Conservation (phyloP, 64 coral and sea anemone species). For the Montipora sp. region DNA sequence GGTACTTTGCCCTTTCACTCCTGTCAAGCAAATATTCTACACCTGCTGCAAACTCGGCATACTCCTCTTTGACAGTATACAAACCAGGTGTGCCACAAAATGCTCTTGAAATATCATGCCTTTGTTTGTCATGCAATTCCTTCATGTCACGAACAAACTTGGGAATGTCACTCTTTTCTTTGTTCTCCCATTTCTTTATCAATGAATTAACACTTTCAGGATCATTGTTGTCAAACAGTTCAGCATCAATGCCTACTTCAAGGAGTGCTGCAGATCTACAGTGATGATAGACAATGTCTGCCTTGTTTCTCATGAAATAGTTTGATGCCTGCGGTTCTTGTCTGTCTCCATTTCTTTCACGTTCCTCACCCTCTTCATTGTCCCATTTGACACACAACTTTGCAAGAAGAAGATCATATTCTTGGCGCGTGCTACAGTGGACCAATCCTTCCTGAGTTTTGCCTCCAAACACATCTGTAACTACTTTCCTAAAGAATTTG, state of each 20-base stretch:
- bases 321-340: slow-evolving; percentile 22
- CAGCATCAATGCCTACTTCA: slow-evolving; percentile 41
- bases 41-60: slow-evolving; percentile 29
- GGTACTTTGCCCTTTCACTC: slow-evolving; percentile 39
- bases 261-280: slow-evolving; percentile 30
- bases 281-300: slow-evolving; percentile 52
- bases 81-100: slow-evolving; percentile 52
- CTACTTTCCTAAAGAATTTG: slow-evolving; percentile 51
- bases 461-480: slow-evolving; percentile 36
- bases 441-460: slow-evolving; percentile 57
- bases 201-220: slow-evolving; percentile 67
- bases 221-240: slow-evolving; percentile 68
- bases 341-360: background rate
- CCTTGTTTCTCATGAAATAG: slow-evolving; percentile 64
- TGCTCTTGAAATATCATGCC: slow-evolving; percentile 63
- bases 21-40: slow-evolving; percentile 48
- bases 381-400: slow-evolving; percentile 54
- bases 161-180: slow-evolving; percentile 7
- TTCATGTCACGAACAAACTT: slow-evolving; percentile 59
- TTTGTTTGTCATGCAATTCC: slow-evolving; percentile 59
- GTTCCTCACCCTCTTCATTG: slow-evolving; percentile 22
- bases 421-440: slow-evolving; percentile 19
- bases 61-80: slow-evolving; percentile 62
- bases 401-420: slow-evolving; percentile 50
- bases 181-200: slow-evolving; percentile 54